Base-by-base conservation (phyloP, 35 echinoderm and acorn worm genomes). In the Ptychodera flava region DNA sequence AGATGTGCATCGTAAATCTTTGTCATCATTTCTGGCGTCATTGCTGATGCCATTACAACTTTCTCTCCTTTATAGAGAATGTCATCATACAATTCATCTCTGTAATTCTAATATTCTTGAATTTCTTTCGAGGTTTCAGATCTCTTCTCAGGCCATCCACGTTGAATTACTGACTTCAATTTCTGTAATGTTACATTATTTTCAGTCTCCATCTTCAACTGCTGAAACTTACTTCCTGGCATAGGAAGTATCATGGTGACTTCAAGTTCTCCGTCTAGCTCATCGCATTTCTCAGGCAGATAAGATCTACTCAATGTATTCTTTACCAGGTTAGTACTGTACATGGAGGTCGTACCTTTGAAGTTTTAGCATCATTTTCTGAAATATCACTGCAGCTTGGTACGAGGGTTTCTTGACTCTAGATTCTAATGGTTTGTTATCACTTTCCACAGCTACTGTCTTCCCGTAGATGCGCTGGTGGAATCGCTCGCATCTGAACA, bases 1-100 rank as follows among this genome's bases (percentile, higher is more conserved):
- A 97, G 33, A 53, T 97, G 91, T 2, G 94, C 88, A 1, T 37
- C 28, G 38, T 97, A 88, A 81, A 90, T 76, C 86, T 38, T 83
- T 81, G 78, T 28, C 37, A 90, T 75, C 91, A 90, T 93, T 0
- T 89, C 88, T 15, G 15, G n/a, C n/a, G 75, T n/a, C 75, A 15
- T 77, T 15, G 15, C n/a, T 77, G n/a, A 77, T 77, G 75, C n/a
- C 15, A 15, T n/a, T 77, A n/a, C 75, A 77, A 77, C 15, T 15
- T 77, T 15, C 75, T 15, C n/a, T 15, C n/a, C 15, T 77, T 77
- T 77, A n/a, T n/a, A n/a, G n/a, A n/a, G n/a, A n/a, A n/a, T n/a
- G n/a, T n/a, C n/a, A n/a, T 78, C 85, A 1, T 45, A 78, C 16
- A 86, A 78, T 0, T 86, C 85, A 31, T 1, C 0, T 34, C 85